Conservation (phyloP, 2,797 vertebrate species). For the Tinamus major region DNA sequence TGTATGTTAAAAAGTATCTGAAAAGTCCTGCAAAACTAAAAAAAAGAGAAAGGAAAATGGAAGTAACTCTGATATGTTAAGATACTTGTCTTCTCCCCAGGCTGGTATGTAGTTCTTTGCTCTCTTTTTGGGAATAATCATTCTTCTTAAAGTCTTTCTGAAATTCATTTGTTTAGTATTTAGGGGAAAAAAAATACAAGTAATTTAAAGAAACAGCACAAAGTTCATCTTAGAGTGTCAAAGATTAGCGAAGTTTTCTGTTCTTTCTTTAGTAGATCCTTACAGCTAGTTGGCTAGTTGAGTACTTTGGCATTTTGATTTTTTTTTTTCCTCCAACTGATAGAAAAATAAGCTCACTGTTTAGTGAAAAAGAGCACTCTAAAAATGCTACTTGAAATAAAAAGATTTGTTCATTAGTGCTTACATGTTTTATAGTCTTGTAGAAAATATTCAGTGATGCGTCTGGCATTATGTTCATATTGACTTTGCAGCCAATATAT, state of each 20-base stretch:
- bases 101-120: neutral
- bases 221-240: neutral
- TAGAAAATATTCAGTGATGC: neutral
- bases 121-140: neutral
- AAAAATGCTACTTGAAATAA: neutral
- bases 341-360: neutral
- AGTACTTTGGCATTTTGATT: neutral
- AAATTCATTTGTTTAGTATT: neutral
- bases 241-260: neutral
- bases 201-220: neutral
- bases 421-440: neutral
- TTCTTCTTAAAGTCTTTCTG: neutral
- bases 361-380: neutral
- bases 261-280: neutral
- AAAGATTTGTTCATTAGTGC: neutral
- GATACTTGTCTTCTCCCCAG: neutral
- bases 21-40: neutral
- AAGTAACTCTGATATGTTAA: neutral
- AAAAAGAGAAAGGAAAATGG: neutral
- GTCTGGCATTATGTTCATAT: neutral
- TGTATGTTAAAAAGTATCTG: neutral
- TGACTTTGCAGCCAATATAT: neutral
- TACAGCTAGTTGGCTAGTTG: neutral
- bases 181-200: neutral
- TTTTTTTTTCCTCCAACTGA: neutral